Percentiles rank a stretch among this genome's conserved stretches.
These are phyloP conservation scores for Drepana falcataria DNA, from an alignment of 2,888 invertebrate genomes.

Conservation along the genomic window DNA sequence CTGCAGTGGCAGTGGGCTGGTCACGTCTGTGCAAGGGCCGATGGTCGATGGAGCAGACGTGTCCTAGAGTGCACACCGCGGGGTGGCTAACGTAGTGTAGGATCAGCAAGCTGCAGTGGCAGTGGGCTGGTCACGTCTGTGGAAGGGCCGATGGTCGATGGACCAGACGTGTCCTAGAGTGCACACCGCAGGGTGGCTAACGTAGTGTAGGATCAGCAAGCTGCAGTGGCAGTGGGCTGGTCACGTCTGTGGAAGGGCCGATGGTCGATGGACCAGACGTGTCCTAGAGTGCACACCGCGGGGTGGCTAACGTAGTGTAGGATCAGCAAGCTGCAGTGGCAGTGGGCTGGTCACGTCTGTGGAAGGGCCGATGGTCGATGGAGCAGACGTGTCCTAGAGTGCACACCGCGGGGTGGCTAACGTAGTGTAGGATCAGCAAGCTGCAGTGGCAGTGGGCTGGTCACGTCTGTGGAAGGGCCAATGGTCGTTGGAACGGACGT, in stretches of 20 bases:
- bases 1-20: no score
- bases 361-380: neutral
- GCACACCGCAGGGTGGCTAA: no score
- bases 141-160: no score
- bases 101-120: no score
- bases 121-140: no score
- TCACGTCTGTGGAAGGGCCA: neutral
- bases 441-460: neutral
- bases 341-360: neutral
- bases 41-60: no score
- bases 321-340: neutral
- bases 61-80: no score
- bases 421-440: neutral
- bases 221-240: neutral
- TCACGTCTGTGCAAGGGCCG: no score
- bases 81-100: no score
- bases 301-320: neutral
- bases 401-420: no score
- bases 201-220: neutral
- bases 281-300: neutral
- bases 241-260: neutral
- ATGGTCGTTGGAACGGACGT: neutral
- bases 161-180: no score
- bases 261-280: neutral
- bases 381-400: no score